Evolutionary conservation across 2,113 vertebrate species (phyloP), one percentile per base, ranked within the genome.

Genomic region (Elachura formosa): DNA sequence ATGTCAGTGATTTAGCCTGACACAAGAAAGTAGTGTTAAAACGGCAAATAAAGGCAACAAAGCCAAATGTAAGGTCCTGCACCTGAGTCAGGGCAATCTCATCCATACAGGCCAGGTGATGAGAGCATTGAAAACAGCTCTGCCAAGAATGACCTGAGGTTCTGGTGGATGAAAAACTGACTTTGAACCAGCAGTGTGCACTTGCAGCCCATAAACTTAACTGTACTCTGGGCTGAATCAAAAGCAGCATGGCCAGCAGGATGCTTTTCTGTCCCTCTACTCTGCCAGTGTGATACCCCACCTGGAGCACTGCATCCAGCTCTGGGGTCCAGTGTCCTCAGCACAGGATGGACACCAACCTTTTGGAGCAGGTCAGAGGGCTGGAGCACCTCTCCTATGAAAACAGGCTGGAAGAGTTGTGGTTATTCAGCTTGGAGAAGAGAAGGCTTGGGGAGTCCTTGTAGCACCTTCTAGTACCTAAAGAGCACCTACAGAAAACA

Each of bases 301-400:
- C 33, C 34, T 55, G 33, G 8, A 86, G 10, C 31, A 58, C 22
- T 33, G 49, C 6, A 2, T 46, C 7, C 80, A 45, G 38, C 16
- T 59, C 64, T 69, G 45, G 45, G 5, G 34, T 10, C 9, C 80
- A 59, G 34, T 1, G 1, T 5, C 22, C 64, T 8, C 45, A 82
- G 22, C 2, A 12, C 3, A 54, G 18, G 46, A 72, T n/a, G 29
- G 72, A 72, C 34, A n/a, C 17, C 0, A 0, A 59, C 12, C 10
- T 68, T 52, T 9, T 59, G 7, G 20, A 55, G 29, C 2, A 7
- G 2, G n/a, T 66, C 51, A 36, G 20, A 43, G 49, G 11, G 48
- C 15, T 72, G 58, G 3, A 82, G 9, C 21, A 63, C 10, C 15
- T 74, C 43, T 33, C 9, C 40, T 36, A 0, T 11, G 7, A 49